Conservation (phyloP, 2,113 vertebrate genomes). For the Phylloscopus trochiloides region DNA sequence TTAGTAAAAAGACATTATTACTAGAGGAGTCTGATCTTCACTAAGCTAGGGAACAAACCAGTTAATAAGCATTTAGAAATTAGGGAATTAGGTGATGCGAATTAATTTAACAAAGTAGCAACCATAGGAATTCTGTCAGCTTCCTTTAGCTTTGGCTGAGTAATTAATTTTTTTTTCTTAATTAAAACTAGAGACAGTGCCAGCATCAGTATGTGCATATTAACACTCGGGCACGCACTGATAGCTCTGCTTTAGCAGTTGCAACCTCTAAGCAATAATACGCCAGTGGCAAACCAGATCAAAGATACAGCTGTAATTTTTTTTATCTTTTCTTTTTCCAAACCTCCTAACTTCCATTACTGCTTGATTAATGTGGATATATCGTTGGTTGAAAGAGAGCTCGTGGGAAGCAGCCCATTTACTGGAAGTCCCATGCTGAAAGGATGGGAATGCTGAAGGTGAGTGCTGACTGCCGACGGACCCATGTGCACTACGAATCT, state of each 20-base stretch:
- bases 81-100: slow-evolving; percentile 52
- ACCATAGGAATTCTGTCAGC: slow-evolving; percentile 64
- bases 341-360: background rate
- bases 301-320: background rate
- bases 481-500: background rate
- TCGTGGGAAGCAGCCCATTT: background rate
- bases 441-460: background rate
- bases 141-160: slow-evolving; percentile 46
- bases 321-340: background rate
- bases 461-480: background rate
- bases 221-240: background rate
- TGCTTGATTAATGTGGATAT: background rate
- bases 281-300: background rate
- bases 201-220: slow-evolving; percentile 49
- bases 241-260: slow-evolving; percentile 5
- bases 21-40: background rate
- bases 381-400: background rate
- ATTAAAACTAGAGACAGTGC: slow-evolving; percentile 64
- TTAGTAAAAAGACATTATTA: background rate
- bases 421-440: background rate
- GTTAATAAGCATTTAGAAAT: slow-evolving; percentile 65
- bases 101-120: slow-evolving; percentile 66
- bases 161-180: slow-evolving; percentile 45
- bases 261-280: background rate
- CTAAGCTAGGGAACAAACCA: background rate